These are phyloP conservation scores for Strix occidentalis DNA, from an alignment of 2,797 vertebrate species.

Conservation along the genomic window DNA sequence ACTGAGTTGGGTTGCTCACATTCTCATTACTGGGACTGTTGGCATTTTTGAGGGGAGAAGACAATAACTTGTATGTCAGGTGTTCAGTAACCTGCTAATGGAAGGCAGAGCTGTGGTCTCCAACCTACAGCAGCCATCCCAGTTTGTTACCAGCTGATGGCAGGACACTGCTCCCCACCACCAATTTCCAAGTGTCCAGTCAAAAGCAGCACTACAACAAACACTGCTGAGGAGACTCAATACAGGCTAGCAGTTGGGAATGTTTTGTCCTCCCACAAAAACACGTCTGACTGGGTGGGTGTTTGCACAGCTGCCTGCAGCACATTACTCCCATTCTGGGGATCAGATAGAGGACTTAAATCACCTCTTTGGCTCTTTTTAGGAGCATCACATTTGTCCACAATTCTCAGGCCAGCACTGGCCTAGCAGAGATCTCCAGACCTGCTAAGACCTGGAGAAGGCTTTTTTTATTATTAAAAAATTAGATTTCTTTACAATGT, in stretches of 20 bases:
- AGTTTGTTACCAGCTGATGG: background rate
- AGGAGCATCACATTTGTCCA: background rate
- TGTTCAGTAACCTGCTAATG: background rate
- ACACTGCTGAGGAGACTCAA: background rate
- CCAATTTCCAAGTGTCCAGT: background rate
- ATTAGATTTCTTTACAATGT: constrained; percentile 46
- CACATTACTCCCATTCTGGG: background rate
- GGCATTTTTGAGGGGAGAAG: background rate
- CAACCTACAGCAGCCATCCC: background rate
- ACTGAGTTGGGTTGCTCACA: background rate
- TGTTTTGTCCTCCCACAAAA: background rate
- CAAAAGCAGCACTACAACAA: background rate
- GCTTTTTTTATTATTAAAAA: background rate
- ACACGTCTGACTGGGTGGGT: background rate
- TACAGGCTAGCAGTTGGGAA: background rate
- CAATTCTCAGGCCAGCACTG: background rate
- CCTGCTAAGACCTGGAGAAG: background rate
- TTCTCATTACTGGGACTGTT: background rate
- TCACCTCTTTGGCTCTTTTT: background rate
- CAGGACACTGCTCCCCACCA: background rate
- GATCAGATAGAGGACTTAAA: background rate
- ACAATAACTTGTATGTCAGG: rapidly evolving
- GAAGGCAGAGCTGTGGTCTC: background rate
- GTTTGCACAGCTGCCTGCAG: background rate
- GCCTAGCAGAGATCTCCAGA: background rate